Conservation (phyloP, 2,113 vertebrate genomes). For the Nanorana parkeri region DNA sequence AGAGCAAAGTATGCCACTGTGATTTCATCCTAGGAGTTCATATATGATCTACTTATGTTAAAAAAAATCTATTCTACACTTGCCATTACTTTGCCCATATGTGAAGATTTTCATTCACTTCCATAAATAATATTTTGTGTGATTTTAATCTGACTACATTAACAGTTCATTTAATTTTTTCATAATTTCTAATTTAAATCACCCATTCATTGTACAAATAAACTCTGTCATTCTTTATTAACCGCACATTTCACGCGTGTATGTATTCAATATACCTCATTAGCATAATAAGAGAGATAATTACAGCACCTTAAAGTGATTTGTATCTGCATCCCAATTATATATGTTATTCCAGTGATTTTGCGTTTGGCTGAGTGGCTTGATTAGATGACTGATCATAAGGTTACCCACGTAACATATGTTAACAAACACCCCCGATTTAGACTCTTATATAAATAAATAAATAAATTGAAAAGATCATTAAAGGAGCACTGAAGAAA, state of each 20-base stretch:
- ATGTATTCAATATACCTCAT: not conserved
- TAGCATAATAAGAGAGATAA: constrained; percentile 14
- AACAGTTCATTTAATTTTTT: too few species aligned
- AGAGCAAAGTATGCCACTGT: too few species aligned
- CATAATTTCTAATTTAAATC: not conserved
- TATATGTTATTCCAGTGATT: constrained; percentile 15
- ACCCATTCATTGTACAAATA: too few species aligned
- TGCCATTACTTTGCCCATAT: too few species aligned
- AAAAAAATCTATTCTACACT: too few species aligned
- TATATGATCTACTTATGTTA: too few species aligned
- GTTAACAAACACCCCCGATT: constrained; percentile 8
- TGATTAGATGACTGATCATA: constrained; percentile 32
- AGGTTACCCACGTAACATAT: constrained; percentile 32
- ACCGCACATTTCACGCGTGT: not conserved
- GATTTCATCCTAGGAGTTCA: too few species aligned
- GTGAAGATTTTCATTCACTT: too few species aligned
- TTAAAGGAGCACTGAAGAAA: too few species aligned
- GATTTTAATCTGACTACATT: too few species aligned
- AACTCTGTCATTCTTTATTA: not conserved
- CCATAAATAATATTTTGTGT: too few species aligned
- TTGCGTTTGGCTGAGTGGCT: constrained; percentile 15
- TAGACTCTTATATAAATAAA: not conserved
- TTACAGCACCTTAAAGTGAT: constrained; percentile 3
- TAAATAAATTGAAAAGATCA: too few species aligned
- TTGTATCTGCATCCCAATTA: constrained; percentile 21